A percentile compares a stretch with the other conserved stretches of the same genome.
These are phyloP conservation scores for Pollicipes pollicipes DNA, from an alignment of 1,140 invertebrate species.

Conservation along the genomic window DNA sequence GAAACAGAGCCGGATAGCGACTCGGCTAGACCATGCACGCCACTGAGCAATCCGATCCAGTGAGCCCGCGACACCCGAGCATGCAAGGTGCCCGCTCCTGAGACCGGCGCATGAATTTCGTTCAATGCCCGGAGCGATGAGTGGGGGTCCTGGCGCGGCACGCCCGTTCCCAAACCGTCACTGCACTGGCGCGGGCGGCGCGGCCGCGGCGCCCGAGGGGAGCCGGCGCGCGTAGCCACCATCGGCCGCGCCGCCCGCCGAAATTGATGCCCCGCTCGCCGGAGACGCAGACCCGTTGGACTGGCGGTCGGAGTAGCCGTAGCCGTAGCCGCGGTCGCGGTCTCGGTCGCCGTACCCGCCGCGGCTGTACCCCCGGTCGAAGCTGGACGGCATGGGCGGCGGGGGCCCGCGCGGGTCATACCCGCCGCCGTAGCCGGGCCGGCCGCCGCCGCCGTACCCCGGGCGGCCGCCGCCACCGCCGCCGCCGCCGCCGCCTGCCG, in stretches of 20 bases:
- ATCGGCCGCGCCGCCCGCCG: too few relatives aligned
- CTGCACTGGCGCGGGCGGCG: background rate
- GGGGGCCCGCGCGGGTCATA: conserved; percentile 2
- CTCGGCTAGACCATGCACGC: too few relatives aligned
- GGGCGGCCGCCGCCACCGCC: background rate
- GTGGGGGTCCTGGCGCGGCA: background rate
- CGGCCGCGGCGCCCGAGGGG: too few relatives aligned
- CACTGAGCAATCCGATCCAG: background rate
- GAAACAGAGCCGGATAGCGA: too few relatives aligned
- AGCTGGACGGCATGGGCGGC: background rate
- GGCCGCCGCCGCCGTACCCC: background rate
- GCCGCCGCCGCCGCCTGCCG: too few relatives aligned
- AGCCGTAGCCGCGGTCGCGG: background rate
- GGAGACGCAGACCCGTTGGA: background rate
- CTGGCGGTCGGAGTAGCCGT: background rate
- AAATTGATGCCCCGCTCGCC: background rate
- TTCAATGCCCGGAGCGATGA: background rate
- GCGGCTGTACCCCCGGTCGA: background rate
- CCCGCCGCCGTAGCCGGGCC: background rate
- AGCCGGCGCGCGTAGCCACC: too few relatives aligned
- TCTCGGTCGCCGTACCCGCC: background rate
- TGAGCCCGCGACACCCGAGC: too few relatives aligned
- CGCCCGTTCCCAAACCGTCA: background rate
- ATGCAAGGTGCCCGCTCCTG: background rate
- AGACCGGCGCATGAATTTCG: background rate